Base-by-base conservation (phyloP, 2,113 vertebrate species). In the Rissa tridactyla region DNA sequence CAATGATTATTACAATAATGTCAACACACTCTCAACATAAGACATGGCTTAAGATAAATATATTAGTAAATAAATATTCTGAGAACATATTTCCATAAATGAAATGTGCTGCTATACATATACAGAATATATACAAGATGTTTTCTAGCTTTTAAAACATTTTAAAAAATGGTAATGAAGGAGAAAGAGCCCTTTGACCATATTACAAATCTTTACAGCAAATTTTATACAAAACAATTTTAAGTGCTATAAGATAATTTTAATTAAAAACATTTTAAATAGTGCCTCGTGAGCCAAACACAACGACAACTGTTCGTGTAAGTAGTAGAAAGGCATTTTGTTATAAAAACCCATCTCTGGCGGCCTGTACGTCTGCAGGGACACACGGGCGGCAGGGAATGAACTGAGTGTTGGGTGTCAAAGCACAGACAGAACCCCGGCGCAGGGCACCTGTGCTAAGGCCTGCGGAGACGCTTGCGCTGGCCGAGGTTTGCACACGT, bases 31-130 rank as follows among this genome's bases (percentile, higher is more conserved):
- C 98, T 99, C 98, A 99, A 99, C 98, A 99, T 99, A 99, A 99
- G 99, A 99, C 99, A 99, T 99, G 99, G 99, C 99, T 99, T 99
- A 99, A 99, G 99, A 99, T 99, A 99, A 99, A 99, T 99, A 99
- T 99, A 99, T 99, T 99, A 99, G 99, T 99, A 99, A 99, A 99
- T 99, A 99, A 99, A 99, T 99, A 99, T 99, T 99, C 99, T 98
- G 99, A 99, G 99, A 99, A 99, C 99, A 99, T 99, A 99, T 99
- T 99, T 99, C 99, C 99, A 99, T 99, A 99, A 98, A 99, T 99
- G 99, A 99, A 99, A 99, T 99, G 99, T 99, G 99, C 98, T 99
- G 98, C 99, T 99, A 99, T 99, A 99, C 98, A 99, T 98, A 99
- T 98, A 99, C 98, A 99, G 98, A 99, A 99, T 99, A 99, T 99